These are phyloP conservation scores for Brotula barbata DNA, from an alignment of 2,797 vertebrate species.

Conservation along the genomic window DNA sequence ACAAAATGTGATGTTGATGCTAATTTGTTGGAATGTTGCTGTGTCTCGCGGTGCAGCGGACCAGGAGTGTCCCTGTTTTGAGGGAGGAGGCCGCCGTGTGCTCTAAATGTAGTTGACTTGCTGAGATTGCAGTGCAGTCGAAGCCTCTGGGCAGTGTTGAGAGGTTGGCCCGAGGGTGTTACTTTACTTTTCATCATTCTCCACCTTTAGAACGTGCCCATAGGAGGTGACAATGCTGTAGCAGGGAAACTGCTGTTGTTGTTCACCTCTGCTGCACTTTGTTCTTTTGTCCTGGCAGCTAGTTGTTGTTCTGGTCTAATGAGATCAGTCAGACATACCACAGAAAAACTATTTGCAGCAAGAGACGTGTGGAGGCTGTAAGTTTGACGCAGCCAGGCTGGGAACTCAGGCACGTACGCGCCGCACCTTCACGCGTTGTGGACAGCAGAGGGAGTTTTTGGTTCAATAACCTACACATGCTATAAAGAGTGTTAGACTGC, in stretches of 20 bases:
- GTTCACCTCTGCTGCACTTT: conserved; percentile 48
- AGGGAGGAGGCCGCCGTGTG: conserved; percentile 34
- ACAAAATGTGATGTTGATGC: no score
- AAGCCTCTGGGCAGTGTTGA: conserved; percentile 67
- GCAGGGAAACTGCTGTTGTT: conserved; percentile 45
- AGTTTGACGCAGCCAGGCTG: conserved; percentile 14
- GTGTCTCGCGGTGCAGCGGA: conserved; percentile 22
- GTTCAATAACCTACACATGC: conserved; percentile 13
- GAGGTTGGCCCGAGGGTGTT: conserved; percentile 67
- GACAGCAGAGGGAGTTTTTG: conserved; percentile 16
- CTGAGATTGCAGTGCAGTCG: conserved; percentile 64
- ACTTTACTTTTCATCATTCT: conserved; percentile 75
- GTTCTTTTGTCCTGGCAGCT: conserved; percentile 44
- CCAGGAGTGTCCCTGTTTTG: conserved; percentile 28
- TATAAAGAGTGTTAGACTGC: conserved; percentile 23
- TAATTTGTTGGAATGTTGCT: no score
- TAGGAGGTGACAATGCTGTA: conserved; percentile 58
- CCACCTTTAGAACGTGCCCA: conserved; percentile 66
- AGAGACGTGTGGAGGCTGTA: conserved; percentile 6
- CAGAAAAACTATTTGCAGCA: conserved; percentile 14
- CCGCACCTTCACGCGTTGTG: conserved; percentile 1
- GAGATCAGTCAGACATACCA: conserved; percentile 44
- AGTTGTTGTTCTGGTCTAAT: conserved; percentile 46
- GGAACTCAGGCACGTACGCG: not conserved
- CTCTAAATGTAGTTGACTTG: conserved; percentile 60